Conservation (phyloP, 2,888 invertebrate species). For the Nemotelus nigrinus region DNA sequence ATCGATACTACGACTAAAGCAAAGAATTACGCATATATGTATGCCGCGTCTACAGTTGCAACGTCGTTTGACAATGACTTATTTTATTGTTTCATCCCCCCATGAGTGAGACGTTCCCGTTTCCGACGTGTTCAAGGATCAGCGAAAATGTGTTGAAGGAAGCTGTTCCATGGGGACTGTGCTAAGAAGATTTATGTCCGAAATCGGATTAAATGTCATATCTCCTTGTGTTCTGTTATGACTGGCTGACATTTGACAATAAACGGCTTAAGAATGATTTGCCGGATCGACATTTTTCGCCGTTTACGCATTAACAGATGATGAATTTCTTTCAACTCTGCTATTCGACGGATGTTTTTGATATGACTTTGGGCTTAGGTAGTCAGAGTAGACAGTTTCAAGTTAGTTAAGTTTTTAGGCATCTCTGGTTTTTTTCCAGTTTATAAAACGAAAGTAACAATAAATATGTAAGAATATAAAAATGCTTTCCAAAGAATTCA, state of each 20-base stretch:
- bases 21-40: no score
- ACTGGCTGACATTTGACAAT: slow-evolving; percentile 32
- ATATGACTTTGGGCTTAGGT: no score
- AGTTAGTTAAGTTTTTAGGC: no score
- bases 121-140: not conserved
- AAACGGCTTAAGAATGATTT: slow-evolving; percentile 24
- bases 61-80: slow-evolving; percentile 29
- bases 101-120: slow-evolving; percentile 16
- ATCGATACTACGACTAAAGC: not conserved
- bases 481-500: no score
- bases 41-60: not conserved
- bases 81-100: slow-evolving; percentile 30
- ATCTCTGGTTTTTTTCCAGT: no score
- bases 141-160: slow-evolving; percentile 22
- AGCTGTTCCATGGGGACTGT: slow-evolving; percentile 26
- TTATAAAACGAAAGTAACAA: no score
- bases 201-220: slow-evolving; percentile 47
- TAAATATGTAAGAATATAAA: no score
- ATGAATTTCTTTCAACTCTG: not conserved
- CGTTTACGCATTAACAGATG: not conserved
- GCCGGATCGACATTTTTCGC: not conserved
- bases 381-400: no score
- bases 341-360: no score
- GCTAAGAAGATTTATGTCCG: slow-evolving; percentile 45
- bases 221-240: slow-evolving; percentile 39